These are phyloP conservation scores for Coptodon bakossiorum DNA, from an alignment of 2,113 vertebrate species.

Conservation along the genomic window DNA sequence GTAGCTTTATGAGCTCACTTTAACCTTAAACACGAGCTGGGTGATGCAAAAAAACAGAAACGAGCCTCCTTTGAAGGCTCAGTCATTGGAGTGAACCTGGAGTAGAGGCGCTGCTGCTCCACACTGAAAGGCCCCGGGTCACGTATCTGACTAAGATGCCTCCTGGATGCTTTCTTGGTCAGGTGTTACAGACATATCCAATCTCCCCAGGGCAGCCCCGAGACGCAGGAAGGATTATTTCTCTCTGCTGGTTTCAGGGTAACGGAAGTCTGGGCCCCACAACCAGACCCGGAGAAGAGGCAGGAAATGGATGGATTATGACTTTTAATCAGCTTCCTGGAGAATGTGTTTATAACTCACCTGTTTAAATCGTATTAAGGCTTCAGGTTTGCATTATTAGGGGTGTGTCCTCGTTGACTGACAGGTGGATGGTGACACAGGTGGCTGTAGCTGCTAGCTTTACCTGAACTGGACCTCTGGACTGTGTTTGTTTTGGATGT, in stretches of 20 bases:
- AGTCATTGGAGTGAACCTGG: rapidly evolving
- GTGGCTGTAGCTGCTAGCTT: not conserved
- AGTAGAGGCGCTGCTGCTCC: not conserved
- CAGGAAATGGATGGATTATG: not conserved
- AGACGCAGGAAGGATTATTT: not conserved
- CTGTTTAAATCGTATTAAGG: not conserved
- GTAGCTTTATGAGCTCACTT: not conserved
- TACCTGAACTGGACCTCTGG: not conserved
- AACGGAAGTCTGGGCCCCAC: not conserved
- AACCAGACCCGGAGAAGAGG: not conserved
- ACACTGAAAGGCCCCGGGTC: not conserved
- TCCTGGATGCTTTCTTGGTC: not conserved
- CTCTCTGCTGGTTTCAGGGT: not conserved
- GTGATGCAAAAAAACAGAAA: not conserved
- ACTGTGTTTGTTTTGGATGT: not conserved
- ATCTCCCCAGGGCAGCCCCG: not conserved
- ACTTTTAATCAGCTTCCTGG: not conserved
- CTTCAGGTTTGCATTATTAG: not conserved
- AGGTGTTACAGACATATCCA: not conserved
- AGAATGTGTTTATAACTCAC: not conserved
- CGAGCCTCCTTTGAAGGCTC: not conserved
- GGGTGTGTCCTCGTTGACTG: not conserved
- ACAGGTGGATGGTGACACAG: not conserved
- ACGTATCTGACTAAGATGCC: not conserved
- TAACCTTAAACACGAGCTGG: not conserved